These are phyloP conservation scores for Anthoptus insignis DNA, from an alignment of 2,888 invertebrate genomes.

Conservation along the genomic window DNA sequence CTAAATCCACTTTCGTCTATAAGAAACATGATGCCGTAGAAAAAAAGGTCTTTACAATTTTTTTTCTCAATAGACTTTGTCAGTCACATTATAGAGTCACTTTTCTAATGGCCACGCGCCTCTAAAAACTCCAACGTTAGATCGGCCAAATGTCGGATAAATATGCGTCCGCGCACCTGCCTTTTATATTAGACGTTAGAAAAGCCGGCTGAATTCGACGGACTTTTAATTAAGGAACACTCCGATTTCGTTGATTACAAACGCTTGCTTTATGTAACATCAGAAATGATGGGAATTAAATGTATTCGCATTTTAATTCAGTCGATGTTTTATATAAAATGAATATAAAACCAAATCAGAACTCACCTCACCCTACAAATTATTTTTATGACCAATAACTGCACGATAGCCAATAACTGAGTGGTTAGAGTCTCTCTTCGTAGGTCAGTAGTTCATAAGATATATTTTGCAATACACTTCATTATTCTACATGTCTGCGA, in stretches of 20 bases:
- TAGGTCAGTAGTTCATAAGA: no score
- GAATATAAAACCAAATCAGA: no score
- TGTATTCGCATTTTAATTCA: no score
- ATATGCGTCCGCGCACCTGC: slow-evolving; percentile 67
- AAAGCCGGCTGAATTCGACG: slow-evolving; percentile 39
- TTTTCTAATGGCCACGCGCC: slow-evolving; percentile 40
- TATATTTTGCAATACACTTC: no score
- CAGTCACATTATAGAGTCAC: slow-evolving; percentile 41
- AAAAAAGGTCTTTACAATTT: slow-evolving; percentile 22
- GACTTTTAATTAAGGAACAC: slow-evolving; percentile 22
- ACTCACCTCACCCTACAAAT: no score
- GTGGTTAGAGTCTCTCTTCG: no score
- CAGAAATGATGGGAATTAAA: neutral
- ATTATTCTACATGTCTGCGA: no score
- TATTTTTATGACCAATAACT: no score
- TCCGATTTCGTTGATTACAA: slow-evolving; percentile 19
- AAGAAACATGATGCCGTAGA: slow-evolving; percentile 14
- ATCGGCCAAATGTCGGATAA: slow-evolving; percentile 62
- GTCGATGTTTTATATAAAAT: no score
- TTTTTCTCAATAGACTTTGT: slow-evolving; percentile 37
- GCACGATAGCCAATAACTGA: no score
- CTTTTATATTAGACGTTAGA: slow-evolving; percentile 60
- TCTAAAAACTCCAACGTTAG: slow-evolving; percentile 48
- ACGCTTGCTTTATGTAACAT: neutral
- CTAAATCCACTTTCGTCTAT: slow-evolving; percentile 26